A percentile compares a stretch with the other conserved stretches of the same genome.
phyloP scores from a whole-genome alignment of 1,140 invertebrate genomes.

The Phymastichus coffea region DNA sequence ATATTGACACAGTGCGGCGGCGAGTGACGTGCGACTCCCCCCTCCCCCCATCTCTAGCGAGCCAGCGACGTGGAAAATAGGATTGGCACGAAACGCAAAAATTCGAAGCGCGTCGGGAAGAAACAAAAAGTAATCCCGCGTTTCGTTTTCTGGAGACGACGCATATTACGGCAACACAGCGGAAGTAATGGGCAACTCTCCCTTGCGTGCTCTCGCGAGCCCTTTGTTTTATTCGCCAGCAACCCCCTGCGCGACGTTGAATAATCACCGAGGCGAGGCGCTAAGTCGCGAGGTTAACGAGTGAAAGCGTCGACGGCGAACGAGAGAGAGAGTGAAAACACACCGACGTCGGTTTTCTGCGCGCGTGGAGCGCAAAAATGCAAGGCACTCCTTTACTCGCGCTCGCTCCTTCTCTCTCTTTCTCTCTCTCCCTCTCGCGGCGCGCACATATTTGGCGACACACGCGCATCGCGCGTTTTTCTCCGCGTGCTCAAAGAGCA shows the following conservation, averaged over 20 bases:
- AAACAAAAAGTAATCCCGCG: too few relatives aligned
- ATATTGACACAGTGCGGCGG: slow-evolving; percentile 18
- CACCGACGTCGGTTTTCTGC: too few relatives aligned
- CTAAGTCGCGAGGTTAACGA: slow-evolving; percentile 46
- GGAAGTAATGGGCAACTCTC: too few relatives aligned
- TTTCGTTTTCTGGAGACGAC: too few relatives aligned
- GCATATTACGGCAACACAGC: too few relatives aligned
- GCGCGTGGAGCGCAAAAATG: too few relatives aligned
- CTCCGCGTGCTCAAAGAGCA: too few relatives aligned
- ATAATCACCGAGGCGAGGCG: slow-evolving; percentile 47
- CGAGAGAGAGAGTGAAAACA: slow-evolving; percentile 3
- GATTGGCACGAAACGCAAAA: too few relatives aligned
- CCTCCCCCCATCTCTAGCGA: slow-evolving; percentile 26
- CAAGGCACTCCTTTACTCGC: neutral
- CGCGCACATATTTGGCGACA: neutral
- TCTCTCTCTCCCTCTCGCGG: neutral
- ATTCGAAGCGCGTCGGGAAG: too few relatives aligned
- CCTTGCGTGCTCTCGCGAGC: slow-evolving; percentile 33
- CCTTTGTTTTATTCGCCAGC: slow-evolving; percentile 35
- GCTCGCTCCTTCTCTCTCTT: neutral
- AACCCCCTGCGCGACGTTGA: slow-evolving; percentile 44
- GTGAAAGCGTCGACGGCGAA: slow-evolving; percentile 30
- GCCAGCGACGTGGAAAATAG: slow-evolving; percentile 29
- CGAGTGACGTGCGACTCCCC: slow-evolving; percentile 32
- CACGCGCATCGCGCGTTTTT: too few relatives aligned